Base-by-base conservation (phyloP, 2,113 vertebrate species). In the Pseudorasbora parva region DNA sequence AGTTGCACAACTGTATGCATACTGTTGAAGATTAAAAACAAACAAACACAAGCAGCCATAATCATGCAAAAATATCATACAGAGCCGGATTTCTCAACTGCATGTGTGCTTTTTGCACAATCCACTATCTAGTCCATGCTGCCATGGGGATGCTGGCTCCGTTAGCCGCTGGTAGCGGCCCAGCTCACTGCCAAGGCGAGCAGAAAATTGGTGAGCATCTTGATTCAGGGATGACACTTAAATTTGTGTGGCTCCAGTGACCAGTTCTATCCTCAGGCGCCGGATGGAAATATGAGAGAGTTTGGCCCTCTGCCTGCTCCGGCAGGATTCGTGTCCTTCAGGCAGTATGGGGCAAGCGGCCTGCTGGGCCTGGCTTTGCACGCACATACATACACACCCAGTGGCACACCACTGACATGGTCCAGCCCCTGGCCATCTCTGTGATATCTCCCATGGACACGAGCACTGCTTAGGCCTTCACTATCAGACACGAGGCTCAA, bases 141-240 rank as follows among this genome's bases (percentile, higher is more conserved):
- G 81, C 75, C 68, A 76, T 25, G 60, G 82, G 41, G 66, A 27
- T 25, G 57, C 85, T 84, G 81, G 74, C 83, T 80, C 74, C 41
- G 62, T 57, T 80, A 77, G 62, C 82, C 62, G 72, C 66, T 82
- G 77, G 82, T 37, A 45, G 77, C 25, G 54, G 51, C 82, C 85
- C 87, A 86, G 62, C 82, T 76, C 76, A n/a, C 71, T 37, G 78
- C 73, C 81, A 82, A 84, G 73, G 81, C 79, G 77, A 88, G 89
- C 88, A 86, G 89, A 89, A 86, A 87, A 90, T 88, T 86, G 84
- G 57, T 87, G 84, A 78, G 81, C 80, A 84, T 86, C 84, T 87
- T 85, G 76, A 86, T 82, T 87, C 80, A 77, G 82, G 80, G 69
- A 85, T 82, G 84, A 84, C 78, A 81, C 86, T 78, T 77, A 37